Base-by-base conservation (phyloP, 2,888 invertebrate genomes). In the Sphaerophoria rueppellii region DNA sequence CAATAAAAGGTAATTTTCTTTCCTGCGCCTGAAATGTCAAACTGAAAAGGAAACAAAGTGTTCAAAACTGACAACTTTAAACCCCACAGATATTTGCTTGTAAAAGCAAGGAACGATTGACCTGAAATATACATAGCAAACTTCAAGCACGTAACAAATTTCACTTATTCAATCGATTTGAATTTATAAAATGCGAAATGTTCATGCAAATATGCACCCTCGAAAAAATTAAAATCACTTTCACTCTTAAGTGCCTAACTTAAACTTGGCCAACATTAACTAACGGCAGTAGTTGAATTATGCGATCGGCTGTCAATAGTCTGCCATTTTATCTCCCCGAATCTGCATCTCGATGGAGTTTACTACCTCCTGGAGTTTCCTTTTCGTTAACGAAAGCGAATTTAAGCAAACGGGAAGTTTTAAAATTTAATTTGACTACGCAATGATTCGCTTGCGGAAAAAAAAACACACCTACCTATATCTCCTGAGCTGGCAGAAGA, bases 311-410 rank as follows among this genome's bases (percentile, higher is more conserved):
- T 70, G 24, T 67, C 37, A 32, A 24, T 24, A 24, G 40, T 58
- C 70, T 57, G 11, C 55, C 9, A 16, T 16, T 37, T n/a, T 24
- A 5, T 57, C 61, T 70, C 58, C 11, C 32, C 16, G 34, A 75
- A 76, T 61, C 67, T 72, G 67, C 60, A 72, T 72, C 46, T 7
- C 6, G 40, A 4, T 65, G 11, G 34, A 65, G 54, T 71, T 35
- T 24, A 65, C 54, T 60, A 14, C 11, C 63, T n/a, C n/a, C 24
- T 24, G 24, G 1, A 24, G 24, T 24, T 24, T 24, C 24, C 24
- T 14, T 35, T 83, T 75, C 54, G 37, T 46, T 7, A 78, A 83
- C 50, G 83, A 83, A 83, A 83, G 83, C 79, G 79, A 83, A 79
- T 75, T 71, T 83, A 24, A 12, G 58, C 65, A n/a, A 76, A 71